These are phyloP conservation scores for Hemichromis elongatus DNA, from an alignment of 2,113 vertebrate species.

Conservation along the genomic window DNA sequence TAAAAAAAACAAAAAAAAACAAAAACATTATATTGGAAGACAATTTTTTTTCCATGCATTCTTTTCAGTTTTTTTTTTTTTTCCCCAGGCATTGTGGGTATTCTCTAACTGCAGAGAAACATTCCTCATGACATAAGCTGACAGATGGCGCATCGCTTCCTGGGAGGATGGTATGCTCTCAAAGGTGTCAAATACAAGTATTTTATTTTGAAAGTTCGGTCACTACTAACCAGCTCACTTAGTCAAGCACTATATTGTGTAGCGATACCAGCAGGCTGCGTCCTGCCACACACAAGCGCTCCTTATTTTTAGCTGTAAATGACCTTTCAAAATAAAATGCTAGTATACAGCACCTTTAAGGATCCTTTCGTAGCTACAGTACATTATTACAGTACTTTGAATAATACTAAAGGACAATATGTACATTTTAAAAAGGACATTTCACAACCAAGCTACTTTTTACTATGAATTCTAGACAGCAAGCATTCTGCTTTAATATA, in stretches of 20 bases:
- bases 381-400: constrained; percentile 62
- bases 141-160: constrained; percentile 36
- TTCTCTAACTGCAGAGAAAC: constrained; percentile 28
- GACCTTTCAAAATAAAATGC: background rate
- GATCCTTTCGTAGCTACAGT: constrained; percentile 46
- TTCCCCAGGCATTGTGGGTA: constrained; percentile 52
- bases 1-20: background rate
- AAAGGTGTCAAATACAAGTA: background rate
- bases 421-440: constrained; percentile 50
- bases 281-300: background rate
- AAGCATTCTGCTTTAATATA: background rate
- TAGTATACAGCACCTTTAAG: background rate
- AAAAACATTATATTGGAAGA: constrained; percentile 56
- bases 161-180: constrained; percentile 7
- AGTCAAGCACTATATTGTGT: background rate
- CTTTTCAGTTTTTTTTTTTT: constrained; percentile 11
- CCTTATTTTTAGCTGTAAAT: background rate
- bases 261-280: background rate
- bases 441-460: constrained; percentile 44
- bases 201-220: background rate
- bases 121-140: constrained; percentile 29
- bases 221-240: background rate
- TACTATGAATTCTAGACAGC: constrained; percentile 19
- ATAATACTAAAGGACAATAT: constrained; percentile 63
- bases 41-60: constrained; percentile 56